Evolutionary conservation across 2,113 vertebrate genomes (phyloP).

Genomic region (Prionailurus viverrinus): DNA sequence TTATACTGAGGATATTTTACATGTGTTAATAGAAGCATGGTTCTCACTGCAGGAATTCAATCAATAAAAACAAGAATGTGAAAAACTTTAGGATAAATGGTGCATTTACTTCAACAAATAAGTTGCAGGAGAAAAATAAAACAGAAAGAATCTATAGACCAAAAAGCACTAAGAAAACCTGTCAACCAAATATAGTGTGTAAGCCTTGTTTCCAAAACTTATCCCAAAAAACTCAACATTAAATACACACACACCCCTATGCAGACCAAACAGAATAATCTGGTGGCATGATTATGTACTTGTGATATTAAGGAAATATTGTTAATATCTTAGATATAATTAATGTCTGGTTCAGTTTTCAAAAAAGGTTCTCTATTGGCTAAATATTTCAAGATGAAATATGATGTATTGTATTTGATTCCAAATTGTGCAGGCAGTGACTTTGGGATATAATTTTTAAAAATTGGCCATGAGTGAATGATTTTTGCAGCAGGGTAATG

Average conservation of each 20-base stretch:
- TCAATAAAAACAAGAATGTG: neutral
- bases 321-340: neutral
- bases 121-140: neutral
- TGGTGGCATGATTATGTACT: neutral
- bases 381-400: neutral
- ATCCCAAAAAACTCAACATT: neutral
- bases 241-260: neutral
- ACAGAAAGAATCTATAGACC: neutral
- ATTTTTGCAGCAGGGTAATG: neutral
- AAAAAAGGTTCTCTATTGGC: neutral
- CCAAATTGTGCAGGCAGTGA: neutral
- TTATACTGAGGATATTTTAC: neutral
- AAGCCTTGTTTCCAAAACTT: neutral
- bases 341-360: neutral
- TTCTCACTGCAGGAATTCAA: neutral
- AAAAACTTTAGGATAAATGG: neutral
- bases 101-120: neutral
- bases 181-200: neutral
- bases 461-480: neutral
- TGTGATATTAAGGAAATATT: neutral
- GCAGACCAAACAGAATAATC: neutral
- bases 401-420: neutral
- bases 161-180: neutral
- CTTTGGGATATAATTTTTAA: neutral
- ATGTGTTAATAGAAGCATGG: neutral